phyloP scores from a whole-genome alignment of 1,140 invertebrate genomes.

The Piezodorus guildinii region DNA sequence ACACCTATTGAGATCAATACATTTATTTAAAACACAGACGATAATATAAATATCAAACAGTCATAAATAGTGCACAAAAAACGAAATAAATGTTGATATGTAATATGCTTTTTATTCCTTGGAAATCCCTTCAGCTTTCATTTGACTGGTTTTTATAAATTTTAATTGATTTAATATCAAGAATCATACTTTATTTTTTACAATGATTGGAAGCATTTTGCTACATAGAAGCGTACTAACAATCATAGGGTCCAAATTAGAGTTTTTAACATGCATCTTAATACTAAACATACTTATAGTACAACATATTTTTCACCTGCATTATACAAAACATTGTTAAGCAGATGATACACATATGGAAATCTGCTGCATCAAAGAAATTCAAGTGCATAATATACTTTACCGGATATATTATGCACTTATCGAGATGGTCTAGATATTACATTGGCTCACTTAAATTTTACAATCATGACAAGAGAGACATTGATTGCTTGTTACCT shows the following conservation, averaged over 20 bases:
- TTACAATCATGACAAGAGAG: conserved; percentile 18
- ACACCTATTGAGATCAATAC: conserved; percentile 19
- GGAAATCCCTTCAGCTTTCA: conserved; percentile 24
- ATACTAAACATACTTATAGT: not conserved
- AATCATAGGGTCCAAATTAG: conserved; percentile 22
- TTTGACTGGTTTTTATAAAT: not conserved
- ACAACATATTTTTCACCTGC: not conserved
- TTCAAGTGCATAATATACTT: conserved; percentile 4
- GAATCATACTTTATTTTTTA: conserved; percentile 7
- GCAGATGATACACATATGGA: conserved; percentile 7
- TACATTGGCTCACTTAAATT: not conserved
- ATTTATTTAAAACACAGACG: conserved; percentile 22
- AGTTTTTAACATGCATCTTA: conserved; percentile 7
- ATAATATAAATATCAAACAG: conserved; percentile 12
- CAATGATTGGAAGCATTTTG: conserved; percentile 7
- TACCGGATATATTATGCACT: conserved; percentile 12
- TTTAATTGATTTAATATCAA: conserved; percentile 6
- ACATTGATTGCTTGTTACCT: conserved; percentile 24
- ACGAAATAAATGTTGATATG: conserved; percentile 14
- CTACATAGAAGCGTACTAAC: conserved; percentile 6
- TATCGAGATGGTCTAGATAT: not conserved
- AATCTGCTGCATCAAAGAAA: not conserved
- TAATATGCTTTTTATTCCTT: not conserved
- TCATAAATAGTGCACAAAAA: conserved; percentile 11
- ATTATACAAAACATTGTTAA: conserved; percentile 1